Percentiles rank a stretch among this genome's conserved stretches.
These are phyloP conservation scores for Cryptus armator DNA, from an alignment of 2,888 invertebrate genomes.

Conservation along the genomic window DNA sequence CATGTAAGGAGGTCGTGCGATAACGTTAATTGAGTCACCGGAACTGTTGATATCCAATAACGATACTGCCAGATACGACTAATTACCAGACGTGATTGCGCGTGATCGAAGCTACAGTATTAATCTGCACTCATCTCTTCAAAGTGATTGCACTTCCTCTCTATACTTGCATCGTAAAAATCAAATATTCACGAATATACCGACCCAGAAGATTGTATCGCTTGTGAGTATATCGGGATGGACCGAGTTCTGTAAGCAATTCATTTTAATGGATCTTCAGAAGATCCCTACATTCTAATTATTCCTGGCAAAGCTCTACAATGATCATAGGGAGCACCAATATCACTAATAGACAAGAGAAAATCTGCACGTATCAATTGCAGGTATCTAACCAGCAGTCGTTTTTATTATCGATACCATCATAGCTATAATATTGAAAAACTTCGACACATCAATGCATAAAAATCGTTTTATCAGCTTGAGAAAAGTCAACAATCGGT, in stretches of 20 bases:
- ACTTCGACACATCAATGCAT: neutral
- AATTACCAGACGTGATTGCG: neutral
- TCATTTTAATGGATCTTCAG: neutral
- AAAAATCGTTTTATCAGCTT: neutral
- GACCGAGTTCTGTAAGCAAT: neutral
- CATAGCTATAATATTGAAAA: neutral
- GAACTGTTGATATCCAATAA: neutral
- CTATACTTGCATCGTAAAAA: neutral
- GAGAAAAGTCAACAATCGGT: neutral
- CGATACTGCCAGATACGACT: neutral
- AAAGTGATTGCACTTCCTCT: neutral
- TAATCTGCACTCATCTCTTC: neutral
- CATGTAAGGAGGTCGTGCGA: neutral
- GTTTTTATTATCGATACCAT: neutral
- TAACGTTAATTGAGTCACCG: slow-evolving; percentile 7
- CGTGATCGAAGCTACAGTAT: neutral
- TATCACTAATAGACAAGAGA: neutral
- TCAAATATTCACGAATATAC: neutral
- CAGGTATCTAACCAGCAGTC: neutral
- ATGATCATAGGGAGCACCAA: neutral
- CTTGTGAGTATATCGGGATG: neutral
- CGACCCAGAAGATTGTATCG: neutral
- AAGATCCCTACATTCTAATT: neutral
- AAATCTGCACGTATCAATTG: neutral
- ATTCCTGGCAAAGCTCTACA: neutral